phyloP scores from a whole-genome alignment of 2,797 vertebrate species.

The Galago senegalensis region DNA sequence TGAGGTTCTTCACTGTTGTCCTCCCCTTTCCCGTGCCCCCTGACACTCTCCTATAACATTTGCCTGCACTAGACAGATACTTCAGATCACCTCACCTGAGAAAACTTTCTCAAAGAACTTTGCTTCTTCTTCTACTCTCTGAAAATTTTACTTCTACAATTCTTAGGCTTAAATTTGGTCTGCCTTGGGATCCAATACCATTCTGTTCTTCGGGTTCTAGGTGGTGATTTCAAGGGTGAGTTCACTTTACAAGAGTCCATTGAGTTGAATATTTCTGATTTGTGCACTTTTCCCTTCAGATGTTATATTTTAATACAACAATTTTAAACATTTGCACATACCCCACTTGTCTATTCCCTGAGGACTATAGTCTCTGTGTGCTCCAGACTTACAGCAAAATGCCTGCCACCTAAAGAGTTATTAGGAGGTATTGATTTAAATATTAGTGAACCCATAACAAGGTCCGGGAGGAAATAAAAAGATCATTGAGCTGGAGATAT shows the following conservation, averaged over 20 bases:
- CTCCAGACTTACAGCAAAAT: not conserved
- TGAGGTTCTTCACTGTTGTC: not conserved
- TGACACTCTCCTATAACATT: not conserved
- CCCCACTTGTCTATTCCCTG: not conserved
- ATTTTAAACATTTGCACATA: not conserved
- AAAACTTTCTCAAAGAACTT: not conserved
- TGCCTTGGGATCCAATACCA: not conserved
- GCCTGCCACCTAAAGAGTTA: not conserved
- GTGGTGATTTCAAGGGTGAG: not conserved
- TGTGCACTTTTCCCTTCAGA: not conserved
- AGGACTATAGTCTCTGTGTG: not conserved
- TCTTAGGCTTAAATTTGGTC: not conserved
- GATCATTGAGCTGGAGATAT: not conserved
- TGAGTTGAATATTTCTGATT: not conserved
- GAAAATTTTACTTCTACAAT: not conserved
- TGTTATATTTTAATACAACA: conserved; percentile 4
- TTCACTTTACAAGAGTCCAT: not conserved
- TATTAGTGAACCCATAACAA: not conserved
- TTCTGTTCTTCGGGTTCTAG: not conserved
- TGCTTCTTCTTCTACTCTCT: not conserved
- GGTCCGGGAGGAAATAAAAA: not conserved
- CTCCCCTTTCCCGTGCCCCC: too few species aligned
- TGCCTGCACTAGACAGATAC: not conserved
- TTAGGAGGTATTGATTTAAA: not conserved
- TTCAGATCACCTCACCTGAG: not conserved